These are phyloP conservation scores for Setipinna tenuifilis DNA, from an alignment of 2,797 vertebrate genomes.

Conservation along the genomic window DNA sequence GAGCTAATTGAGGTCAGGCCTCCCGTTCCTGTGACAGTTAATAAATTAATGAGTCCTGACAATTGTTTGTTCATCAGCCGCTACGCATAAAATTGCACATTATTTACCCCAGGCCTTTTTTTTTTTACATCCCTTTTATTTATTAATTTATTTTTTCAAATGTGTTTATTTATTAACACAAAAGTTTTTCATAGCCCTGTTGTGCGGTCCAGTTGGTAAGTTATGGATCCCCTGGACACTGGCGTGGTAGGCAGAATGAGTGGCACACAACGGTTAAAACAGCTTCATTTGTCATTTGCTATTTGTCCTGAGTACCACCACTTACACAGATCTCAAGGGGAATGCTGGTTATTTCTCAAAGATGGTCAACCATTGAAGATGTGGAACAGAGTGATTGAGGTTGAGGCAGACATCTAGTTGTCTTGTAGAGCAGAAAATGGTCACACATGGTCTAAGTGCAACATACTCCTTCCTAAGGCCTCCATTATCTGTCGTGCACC, in stretches of 20 bases:
- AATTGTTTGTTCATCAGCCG: conserved; percentile 5
- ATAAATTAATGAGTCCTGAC: conserved; percentile 21
- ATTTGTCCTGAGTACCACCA: neutral
- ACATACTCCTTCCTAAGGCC: neutral
- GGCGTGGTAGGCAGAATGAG: neutral
- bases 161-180: neutral
- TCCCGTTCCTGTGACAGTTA: neutral
- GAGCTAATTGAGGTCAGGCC: neutral
- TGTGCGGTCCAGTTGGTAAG: neutral
- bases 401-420: neutral
- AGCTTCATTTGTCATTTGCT: neutral
- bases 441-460: neutral
- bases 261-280: neutral
- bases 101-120: neutral
- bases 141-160: neutral
- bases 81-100: neutral
- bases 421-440: neutral
- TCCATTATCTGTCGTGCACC: neutral
- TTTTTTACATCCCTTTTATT: neutral
- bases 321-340: neutral
- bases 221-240: neutral
- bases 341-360: neutral
- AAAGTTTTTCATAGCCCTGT: neutral
- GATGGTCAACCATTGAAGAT: neutral
- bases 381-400: neutral